Percentiles rank a stretch among this genome's conserved stretches.
These are phyloP conservation scores for Cochlearius cochlearius DNA, from an alignment of 2,113 vertebrate species.

Conservation along the genomic window DNA sequence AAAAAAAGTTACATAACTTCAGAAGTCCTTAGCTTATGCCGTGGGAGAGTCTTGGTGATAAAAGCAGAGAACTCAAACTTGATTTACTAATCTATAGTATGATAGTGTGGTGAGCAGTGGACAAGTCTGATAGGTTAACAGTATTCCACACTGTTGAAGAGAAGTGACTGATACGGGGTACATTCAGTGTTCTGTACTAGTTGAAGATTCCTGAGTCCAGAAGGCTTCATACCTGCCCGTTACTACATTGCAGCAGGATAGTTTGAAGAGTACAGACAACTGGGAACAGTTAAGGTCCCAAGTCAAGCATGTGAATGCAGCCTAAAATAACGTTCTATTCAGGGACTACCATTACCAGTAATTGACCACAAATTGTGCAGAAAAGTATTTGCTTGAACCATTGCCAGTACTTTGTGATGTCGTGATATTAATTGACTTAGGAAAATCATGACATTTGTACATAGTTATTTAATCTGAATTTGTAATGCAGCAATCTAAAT, in stretches of 20 bases:
- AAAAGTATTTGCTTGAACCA: not conserved
- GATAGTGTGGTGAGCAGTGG: not conserved
- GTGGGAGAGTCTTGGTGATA: not conserved
- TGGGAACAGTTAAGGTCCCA: not conserved
- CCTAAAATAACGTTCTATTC: not conserved
- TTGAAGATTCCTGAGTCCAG: not conserved
- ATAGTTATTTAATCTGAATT: not conserved
- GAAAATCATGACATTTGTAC: not conserved
- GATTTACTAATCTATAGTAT: not conserved
- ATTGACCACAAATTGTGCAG: not conserved
- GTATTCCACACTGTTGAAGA: not conserved
- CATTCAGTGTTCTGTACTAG: not conserved
- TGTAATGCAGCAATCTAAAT: not conserved
- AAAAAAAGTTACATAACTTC: not conserved
- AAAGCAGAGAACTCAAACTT: not conserved
- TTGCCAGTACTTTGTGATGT: not conserved
- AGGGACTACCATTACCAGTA: not conserved
- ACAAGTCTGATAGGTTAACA: not conserved
- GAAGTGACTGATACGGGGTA: not conserved
- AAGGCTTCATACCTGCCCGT: not conserved
- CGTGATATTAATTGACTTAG: not conserved
- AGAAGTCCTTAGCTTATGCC: not conserved
- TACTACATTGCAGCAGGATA: not conserved
- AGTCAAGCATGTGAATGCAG: not conserved
- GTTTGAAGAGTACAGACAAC: not conserved